Conservation (phyloP, 1,140 invertebrate genomes). For the Lasioglossum baleicum region DNA sequence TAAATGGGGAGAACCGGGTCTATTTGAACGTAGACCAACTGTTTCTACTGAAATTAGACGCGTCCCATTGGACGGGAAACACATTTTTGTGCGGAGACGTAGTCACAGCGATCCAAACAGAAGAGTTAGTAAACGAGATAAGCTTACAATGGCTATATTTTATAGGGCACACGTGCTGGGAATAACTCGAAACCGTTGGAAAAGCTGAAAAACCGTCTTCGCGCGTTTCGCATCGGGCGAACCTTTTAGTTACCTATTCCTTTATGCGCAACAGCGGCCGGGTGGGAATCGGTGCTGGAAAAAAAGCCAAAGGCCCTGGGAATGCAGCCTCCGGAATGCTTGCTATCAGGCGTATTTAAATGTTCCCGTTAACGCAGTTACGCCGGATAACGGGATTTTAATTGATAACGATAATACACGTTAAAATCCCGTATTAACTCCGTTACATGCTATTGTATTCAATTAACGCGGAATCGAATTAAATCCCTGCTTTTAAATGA, state of each 20-base stretch:
- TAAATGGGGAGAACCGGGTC: too few species aligned
- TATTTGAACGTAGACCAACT: too few species aligned
- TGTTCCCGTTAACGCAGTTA: slow-evolving; percentile 22
- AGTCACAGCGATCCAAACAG: too few species aligned
- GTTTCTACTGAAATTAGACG: too few species aligned
- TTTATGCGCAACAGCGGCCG: slow-evolving; percentile 1
- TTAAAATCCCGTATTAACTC: slow-evolving; percentile 41
- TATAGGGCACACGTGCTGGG: neutral
- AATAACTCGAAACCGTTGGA: neutral
- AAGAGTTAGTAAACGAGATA: neutral
- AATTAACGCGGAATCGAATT: neutral
- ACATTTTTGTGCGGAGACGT: too few species aligned
- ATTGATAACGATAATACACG: slow-evolving; percentile 41
- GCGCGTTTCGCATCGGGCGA: neutral
- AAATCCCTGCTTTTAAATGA: slow-evolving; percentile 24
- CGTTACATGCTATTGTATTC: slow-evolving; percentile 18
- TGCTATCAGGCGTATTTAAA: slow-evolving; percentile 32
- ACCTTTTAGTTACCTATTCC: slow-evolving; percentile 36
- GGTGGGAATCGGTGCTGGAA: neutral
- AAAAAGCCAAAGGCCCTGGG: slow-evolving; percentile 9
- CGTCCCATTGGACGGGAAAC: too few species aligned
- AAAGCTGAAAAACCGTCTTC: neutral
- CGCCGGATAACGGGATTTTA: slow-evolving; percentile 33
- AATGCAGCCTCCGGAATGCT: neutral
- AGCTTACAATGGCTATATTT: neutral